These are phyloP conservation scores for Onthophagus taurus DNA, from an alignment of 1,140 invertebrate genomes.

Conservation along the genomic window DNA sequence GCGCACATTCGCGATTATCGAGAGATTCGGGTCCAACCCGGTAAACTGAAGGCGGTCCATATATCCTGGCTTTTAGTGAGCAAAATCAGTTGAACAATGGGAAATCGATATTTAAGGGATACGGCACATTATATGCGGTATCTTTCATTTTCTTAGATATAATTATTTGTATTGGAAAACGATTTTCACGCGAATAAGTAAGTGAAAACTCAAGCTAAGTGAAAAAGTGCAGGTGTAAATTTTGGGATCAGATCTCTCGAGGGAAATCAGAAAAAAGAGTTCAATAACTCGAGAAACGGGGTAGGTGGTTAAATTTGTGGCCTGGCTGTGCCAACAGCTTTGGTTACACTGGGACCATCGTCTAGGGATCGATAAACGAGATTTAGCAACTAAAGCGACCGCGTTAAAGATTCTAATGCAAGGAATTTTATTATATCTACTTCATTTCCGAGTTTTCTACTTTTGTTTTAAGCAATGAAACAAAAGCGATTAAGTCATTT, in stretches of 20 bases:
- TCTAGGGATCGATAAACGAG: slow-evolving; percentile 18
- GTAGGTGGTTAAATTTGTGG: slow-evolving; percentile 12
- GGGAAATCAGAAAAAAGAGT: slow-evolving; percentile 18
- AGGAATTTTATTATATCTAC: neutral
- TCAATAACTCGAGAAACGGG: slow-evolving; percentile 16
- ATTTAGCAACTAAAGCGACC: slow-evolving; percentile 20
- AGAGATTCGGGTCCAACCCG: too few relatives aligned
- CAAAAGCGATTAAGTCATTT: too few relatives aligned
- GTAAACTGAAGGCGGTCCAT: too few relatives aligned
- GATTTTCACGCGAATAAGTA: neutral
- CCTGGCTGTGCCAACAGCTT: neutral
- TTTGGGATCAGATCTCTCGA: neutral
- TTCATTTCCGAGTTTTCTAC: too few relatives aligned
- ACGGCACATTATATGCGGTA: too few relatives aligned
- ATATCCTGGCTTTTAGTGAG: too few relatives aligned
- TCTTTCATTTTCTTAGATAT: too few relatives aligned
- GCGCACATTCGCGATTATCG: too few relatives aligned
- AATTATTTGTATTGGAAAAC: neutral
- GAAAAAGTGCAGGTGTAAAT: neutral
- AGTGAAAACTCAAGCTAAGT: neutral
- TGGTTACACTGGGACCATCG: slow-evolving; percentile 11
- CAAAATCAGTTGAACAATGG: too few relatives aligned
- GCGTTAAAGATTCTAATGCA: neutral
- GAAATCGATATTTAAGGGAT: too few relatives aligned
- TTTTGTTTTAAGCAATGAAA: too few relatives aligned